These are phyloP conservation scores for Polydrusus pterygomalis DNA, from an alignment of 2,888 invertebrate genomes.

Conservation along the genomic window DNA sequence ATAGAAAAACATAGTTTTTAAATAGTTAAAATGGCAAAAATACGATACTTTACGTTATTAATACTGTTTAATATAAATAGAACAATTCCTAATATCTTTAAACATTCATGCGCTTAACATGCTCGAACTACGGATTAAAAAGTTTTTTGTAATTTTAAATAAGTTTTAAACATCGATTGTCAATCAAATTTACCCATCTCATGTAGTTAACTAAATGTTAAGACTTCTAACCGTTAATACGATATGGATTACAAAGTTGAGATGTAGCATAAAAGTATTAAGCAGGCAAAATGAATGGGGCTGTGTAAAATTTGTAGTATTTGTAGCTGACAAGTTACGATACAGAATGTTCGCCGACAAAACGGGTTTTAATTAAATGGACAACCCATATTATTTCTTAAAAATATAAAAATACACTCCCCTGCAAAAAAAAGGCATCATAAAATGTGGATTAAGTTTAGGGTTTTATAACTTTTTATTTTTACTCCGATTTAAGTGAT, in stretches of 20 bases:
- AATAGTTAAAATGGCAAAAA: conserved; percentile 4
- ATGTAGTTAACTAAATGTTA: background rate
- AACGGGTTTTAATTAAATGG: conserved; percentile 7
- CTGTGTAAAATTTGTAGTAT: background rate
- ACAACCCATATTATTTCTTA: background rate
- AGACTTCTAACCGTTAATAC: no score
- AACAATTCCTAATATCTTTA: background rate
- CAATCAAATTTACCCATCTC: conserved; percentile 3
- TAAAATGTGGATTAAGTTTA: no score
- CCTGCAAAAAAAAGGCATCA: no score
- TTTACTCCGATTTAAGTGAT: no score
- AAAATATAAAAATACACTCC: no score
- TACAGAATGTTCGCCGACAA: background rate
- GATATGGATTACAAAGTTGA: no score
- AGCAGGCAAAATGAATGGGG: background rate
- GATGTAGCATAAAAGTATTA: no score
- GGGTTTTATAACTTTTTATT: no score
- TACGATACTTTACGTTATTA: background rate
- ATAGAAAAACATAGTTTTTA: background rate
- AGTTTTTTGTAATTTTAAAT: background rate
- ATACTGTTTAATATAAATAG: background rate
- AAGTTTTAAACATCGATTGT: background rate
- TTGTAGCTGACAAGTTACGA: background rate
- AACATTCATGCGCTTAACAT: conserved; percentile 5
- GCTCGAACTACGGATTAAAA: background rate